These are phyloP conservation scores for Aurelia aurita complex sp. Pacific DNA, from an alignment of 30 jellyfish, hydroid and myxozoan species.

Conservation along the genomic window DNA sequence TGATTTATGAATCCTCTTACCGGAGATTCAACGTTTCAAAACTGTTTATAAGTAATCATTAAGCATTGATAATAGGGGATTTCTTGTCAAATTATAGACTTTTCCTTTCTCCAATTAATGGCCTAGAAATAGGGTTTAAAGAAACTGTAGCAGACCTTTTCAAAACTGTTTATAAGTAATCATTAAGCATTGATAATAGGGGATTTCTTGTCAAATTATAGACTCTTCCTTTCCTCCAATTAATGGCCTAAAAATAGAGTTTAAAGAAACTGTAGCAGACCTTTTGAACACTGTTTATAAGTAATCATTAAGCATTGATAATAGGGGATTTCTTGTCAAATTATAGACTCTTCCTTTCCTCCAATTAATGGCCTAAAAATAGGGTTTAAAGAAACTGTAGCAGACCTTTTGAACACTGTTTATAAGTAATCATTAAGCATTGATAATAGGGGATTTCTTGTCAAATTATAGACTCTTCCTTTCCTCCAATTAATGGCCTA, in stretches of 20 bases:
- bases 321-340: neutral
- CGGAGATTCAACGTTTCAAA: neutral
- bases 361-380: too few species aligned
- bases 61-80: neutral
- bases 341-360: neutral
- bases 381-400: too few species aligned
- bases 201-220: neutral
- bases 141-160: too few species aligned
- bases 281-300: too few species aligned
- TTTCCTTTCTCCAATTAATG: too few species aligned
- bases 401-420: too few species aligned
- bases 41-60: neutral
- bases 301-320: neutral
- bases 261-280: too few species aligned
- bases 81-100: neutral
- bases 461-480: neutral
- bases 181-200: neutral
- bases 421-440: neutral
- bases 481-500: too few species aligned
- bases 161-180: too few species aligned
- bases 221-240: too few species aligned
- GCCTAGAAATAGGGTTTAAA: too few species aligned
- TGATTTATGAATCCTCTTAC: constrained; percentile 38
- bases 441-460: neutral
- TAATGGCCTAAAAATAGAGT: too few species aligned